Conservation (phyloP, 1,140 invertebrate genomes). For the Diuraphis noxia region DNA sequence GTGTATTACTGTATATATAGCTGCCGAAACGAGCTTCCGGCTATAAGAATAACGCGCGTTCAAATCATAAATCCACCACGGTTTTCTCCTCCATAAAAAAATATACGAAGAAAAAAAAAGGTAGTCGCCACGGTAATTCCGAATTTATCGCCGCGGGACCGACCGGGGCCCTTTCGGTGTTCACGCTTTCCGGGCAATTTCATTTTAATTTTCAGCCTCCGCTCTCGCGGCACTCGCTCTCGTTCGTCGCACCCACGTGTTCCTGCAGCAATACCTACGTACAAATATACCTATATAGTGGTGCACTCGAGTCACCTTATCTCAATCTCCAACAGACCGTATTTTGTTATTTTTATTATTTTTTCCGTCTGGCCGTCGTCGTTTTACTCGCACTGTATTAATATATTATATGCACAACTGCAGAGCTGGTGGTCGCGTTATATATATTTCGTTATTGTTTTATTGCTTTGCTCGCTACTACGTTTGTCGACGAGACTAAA, state of each 20-base stretch:
- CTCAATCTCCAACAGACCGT: slow-evolving; percentile 28
- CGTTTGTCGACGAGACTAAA: neutral
- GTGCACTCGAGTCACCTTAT: neutral
- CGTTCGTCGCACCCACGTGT: neutral
- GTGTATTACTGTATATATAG: neutral
- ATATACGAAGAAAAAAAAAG: neutral
- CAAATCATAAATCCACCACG: slow-evolving; percentile 34
- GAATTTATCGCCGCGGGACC: slow-evolving; percentile 38
- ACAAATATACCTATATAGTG: neutral
- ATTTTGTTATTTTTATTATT: slow-evolving; percentile 12
- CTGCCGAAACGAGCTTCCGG: slow-evolving; percentile 28
- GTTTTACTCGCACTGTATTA: neutral
- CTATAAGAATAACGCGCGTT: slow-evolving; percentile 23
- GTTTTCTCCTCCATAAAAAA: slow-evolving; percentile 15
- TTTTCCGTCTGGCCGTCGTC: neutral
- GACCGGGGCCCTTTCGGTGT: slow-evolving; percentile 34
- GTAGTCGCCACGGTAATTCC: slow-evolving; percentile 28
- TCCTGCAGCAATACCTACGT: too few relatives aligned
- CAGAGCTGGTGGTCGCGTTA: neutral
- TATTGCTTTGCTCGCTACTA: neutral
- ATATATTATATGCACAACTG: neutral
- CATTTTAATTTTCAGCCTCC: slow-evolving; percentile 28
- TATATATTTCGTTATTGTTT: slow-evolving; percentile 33
- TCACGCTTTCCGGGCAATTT: slow-evolving; percentile 49
- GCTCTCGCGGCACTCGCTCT: neutral